Percentiles rank a stretch among this genome's conserved stretches.
Conservation (phyloP, 2,888 invertebrate genomes). For the Ochlodes sylvanus region DNA sequence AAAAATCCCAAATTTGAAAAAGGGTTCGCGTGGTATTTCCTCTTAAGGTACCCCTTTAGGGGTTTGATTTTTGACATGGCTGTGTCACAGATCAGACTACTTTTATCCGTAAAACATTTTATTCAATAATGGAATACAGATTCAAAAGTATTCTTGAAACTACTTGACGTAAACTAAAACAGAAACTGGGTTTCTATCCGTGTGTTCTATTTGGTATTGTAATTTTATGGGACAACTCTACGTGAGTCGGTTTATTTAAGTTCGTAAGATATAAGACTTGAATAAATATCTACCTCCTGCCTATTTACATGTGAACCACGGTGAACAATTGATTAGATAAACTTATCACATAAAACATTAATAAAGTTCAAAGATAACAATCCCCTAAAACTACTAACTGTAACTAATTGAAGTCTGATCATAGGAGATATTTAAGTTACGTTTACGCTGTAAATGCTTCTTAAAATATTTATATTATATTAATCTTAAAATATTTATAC, state of each 20-base stretch:
- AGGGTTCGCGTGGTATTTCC: too few species aligned
- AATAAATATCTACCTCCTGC: constrained; percentile 22
- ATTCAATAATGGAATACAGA: not conserved
- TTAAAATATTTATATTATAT: too few species aligned
- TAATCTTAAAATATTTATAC: too few species aligned
- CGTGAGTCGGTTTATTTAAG: constrained; percentile 32
- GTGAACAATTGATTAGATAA: not conserved
- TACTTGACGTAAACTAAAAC: constrained; percentile 5
- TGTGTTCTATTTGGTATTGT: constrained; percentile 37
- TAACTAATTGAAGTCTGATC: too few species aligned
- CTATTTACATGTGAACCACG: constrained; percentile 19
- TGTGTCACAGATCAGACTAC: too few species aligned
- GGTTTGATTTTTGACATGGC: too few species aligned
- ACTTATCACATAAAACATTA: not conserved
- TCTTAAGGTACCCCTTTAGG: too few species aligned
- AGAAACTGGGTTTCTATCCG: constrained; percentile 32
- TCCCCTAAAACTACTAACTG: too few species aligned
- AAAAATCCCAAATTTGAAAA: too few species aligned
- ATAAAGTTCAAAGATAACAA: not conserved
- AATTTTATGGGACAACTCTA: constrained; percentile 35
- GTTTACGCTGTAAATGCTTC: too few species aligned
- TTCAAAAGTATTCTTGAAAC: constrained; percentile 8
- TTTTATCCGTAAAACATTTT: not conserved
- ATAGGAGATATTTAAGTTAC: too few species aligned
- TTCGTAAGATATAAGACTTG: constrained; percentile 24